Evolutionary conservation across 2,797 vertebrate genomes (phyloP), one percentile per base, ranked within the genome.

Genomic region (Xenentodon cancila): DNA sequence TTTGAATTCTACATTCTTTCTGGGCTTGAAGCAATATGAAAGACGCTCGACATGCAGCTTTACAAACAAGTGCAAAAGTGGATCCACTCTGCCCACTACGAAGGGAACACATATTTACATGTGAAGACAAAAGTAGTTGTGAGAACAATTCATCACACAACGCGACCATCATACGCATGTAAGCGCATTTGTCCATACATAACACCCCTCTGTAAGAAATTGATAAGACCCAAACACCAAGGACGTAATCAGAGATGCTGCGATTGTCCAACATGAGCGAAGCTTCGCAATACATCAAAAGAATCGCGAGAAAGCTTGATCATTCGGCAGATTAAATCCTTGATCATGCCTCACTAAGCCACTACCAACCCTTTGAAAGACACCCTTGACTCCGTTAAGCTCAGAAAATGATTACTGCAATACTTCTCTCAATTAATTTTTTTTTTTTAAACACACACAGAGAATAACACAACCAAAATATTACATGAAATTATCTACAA

Each of bases 1-100:
- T 90, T 91, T 90, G 86, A 88, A 89, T 87, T 63, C 30, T 0
- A 73, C 84, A 89, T 89, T 88, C 82, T 83, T 86, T 70, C 82
- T 68, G 73, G 60, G 74, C 81, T 89, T 87, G 70, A 85, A 87
- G 89, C 87, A 84, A 89, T 87, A 84, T 84, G 72, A 92, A 81
- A 88, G 85, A 77, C 68, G 59, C 73, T 56, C 2, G 44, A 77
- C 64, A 70, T 27, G 37, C 46, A 69, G 80, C 75, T 87, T 87
- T 86, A 89, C 89, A 91, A 90, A 90, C 88, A 88, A 84, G 77
- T 75, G 75, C 71, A 88, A 85, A 76, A 75, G 76, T 63, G 60
- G 60, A 73, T 77, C 71, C 62, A 60, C 47, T 62, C 66, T 52
- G 53, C 59, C 63, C 54, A 43, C 64, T 49, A 46, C 32, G 40